Conservation (phyloP, 2,888 invertebrate species). For the Nycteola revayana region DNA sequence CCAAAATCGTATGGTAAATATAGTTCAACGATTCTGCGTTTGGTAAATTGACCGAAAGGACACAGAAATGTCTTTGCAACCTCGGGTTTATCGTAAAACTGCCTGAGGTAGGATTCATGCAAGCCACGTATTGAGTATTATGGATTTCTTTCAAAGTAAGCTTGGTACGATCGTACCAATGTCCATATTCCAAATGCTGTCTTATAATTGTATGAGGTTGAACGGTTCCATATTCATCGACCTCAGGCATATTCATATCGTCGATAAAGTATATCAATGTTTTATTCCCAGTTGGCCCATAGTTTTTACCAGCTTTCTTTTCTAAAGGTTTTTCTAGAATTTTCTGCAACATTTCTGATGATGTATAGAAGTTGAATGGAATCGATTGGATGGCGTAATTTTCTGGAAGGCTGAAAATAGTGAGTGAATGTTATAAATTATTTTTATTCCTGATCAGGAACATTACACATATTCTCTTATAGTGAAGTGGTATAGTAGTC, state of each 20-base stretch:
- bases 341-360: slow-evolving; percentile 96
- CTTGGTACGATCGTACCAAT: slow-evolving; percentile 94
- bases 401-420: slow-evolving; percentile 90
- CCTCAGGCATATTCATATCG: slow-evolving; percentile 99
- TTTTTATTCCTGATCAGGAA: too few species aligned
- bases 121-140: slow-evolving; percentile 98
- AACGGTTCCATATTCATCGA: slow-evolving; percentile 93
- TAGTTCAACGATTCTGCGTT: slow-evolving; percentile 91
- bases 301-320: slow-evolving; percentile 97
- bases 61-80: slow-evolving; percentile 94
- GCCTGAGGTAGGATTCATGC: slow-evolving; percentile 99
- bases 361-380: slow-evolving; percentile 98
- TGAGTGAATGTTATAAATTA: too few species aligned
- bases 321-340: slow-evolving; percentile 96
- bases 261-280: slow-evolving; percentile 97
- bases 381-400: slow-evolving; percentile 95
- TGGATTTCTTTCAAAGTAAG: slow-evolving; percentile 96
- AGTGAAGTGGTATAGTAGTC: too few species aligned
- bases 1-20: slow-evolving; percentile 94
- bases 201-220: slow-evolving; percentile 97
- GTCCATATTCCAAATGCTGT: slow-evolving; percentile 97
- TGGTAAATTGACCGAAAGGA: slow-evolving; percentile 92
- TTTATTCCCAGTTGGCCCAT: slow-evolving; percentile 97
- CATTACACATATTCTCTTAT: too few species aligned
- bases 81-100: slow-evolving; percentile 98